A percentile compares a stretch with the other conserved stretches of the same genome.
Conservation (phyloP, 1,140 invertebrate species). For the Drosophila cardini region DNA sequence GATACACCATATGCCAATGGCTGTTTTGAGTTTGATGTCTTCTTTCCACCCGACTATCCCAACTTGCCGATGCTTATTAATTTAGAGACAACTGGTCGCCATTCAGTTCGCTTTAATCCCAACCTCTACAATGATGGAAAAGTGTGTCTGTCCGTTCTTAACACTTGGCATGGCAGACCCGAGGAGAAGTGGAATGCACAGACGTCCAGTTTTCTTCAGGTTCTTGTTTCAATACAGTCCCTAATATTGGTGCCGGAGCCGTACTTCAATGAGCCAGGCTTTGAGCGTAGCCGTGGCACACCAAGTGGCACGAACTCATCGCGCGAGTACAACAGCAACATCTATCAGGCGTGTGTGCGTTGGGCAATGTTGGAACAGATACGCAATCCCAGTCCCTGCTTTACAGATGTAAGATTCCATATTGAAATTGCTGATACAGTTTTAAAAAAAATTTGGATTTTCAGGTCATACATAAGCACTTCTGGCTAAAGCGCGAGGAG, state of each 20-base stretch:
- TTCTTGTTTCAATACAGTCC: conserved; percentile 98
- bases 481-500: conserved; percentile 97
- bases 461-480: conserved; percentile 96
- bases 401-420: conserved; percentile 90
- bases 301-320: conserved; percentile 94
- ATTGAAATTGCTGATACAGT: neutral
- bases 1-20: conserved; percentile 96
- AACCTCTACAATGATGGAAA: conserved; percentile 99
- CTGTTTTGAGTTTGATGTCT: conserved; percentile 96
- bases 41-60: conserved; percentile 95
- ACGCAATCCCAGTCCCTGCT: conserved; percentile 95
- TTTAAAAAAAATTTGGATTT: neutral
- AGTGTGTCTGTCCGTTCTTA: conserved; percentile 97
- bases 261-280: conserved; percentile 99
- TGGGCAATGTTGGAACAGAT: conserved; percentile 99
- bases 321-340: conserved; percentile 97
- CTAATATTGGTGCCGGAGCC: conserved; percentile 97
- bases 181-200: conserved; percentile 99
- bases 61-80: conserved; percentile 94
- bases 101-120: conserved; percentile 97
- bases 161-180: conserved; percentile 99
- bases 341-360: conserved; percentile 96
- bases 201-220: conserved; percentile 97
- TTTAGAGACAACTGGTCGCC: conserved; percentile 96
- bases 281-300: conserved; percentile 96